phyloP scores from a whole-genome alignment of 2,113 vertebrate genomes.

The Campylomormyrus numenius region DNA sequence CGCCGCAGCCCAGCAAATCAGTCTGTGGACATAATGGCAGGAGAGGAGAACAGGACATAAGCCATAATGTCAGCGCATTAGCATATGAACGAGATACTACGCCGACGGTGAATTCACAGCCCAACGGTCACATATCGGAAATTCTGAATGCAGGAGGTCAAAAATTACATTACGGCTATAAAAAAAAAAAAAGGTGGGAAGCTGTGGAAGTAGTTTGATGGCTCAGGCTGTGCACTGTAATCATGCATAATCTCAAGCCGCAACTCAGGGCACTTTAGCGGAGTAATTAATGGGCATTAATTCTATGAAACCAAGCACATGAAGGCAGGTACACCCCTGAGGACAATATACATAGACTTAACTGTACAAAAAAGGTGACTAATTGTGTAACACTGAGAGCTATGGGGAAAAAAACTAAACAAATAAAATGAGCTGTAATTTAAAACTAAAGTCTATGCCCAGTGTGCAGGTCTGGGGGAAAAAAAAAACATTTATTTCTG shows the following conservation, averaged over 20 bases:
- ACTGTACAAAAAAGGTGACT: conserved; percentile 1
- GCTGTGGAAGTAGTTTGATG: background rate
- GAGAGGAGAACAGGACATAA: background rate
- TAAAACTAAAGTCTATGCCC: conserved; percentile 15
- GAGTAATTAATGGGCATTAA: conserved; percentile 12
- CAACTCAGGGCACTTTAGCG: background rate
- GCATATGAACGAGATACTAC: background rate
- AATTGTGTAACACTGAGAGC: background rate
- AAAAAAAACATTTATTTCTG: background rate
- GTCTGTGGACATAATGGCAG: background rate
- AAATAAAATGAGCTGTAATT: background rate
- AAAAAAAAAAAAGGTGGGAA: background rate
- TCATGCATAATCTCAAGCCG: background rate
- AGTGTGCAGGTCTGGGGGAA: background rate
- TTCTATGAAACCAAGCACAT: background rate
- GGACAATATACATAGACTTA: background rate
- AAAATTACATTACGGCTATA: background rate
- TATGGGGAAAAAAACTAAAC: background rate
- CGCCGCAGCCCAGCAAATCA: background rate
- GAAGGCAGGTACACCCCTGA: background rate
- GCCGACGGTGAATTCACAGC: background rate
- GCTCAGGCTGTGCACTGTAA: background rate
- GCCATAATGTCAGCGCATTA: background rate
- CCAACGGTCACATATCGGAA: background rate
- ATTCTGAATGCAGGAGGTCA: background rate